A percentile compares a stretch with the other conserved stretches of the same genome.
phyloP scores from a whole-genome alignment of 2,113 vertebrate species.

The Egretta garzetta region DNA sequence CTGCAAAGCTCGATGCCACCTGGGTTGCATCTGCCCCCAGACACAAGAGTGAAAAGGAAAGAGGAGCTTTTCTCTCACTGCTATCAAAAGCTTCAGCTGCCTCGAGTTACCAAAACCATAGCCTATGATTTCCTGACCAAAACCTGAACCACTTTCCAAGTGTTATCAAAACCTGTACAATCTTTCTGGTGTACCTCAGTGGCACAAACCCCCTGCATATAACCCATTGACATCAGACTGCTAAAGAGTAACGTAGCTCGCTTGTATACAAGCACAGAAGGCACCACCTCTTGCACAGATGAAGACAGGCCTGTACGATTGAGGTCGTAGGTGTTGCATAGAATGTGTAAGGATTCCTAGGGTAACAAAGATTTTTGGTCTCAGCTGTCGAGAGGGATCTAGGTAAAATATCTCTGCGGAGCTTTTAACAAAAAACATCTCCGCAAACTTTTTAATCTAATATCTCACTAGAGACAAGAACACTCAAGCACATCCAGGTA shows the following conservation, averaged over 20 bases:
- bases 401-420: background rate
- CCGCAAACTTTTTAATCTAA: background rate
- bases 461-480: background rate
- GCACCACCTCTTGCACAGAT: background rate
- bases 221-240: background rate
- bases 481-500: background rate
- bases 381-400: background rate
- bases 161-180: background rate
- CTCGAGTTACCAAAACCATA: background rate
- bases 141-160: background rate
- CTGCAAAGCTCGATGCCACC: accelerated
- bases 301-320: background rate
- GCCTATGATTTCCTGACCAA: background rate
- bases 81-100: background rate
- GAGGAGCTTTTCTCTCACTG: background rate
- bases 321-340: background rate
- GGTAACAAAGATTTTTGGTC: background rate
- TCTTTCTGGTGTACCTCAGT: background rate
- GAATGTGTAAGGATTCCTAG: background rate
- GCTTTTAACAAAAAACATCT: background rate
- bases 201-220: background rate
- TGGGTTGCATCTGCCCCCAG: background rate
- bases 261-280: background rate
- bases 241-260: background rate
- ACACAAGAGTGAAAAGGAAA: background rate